Base-by-base conservation (phyloP, 2,113 vertebrate species). In the Calyptommatus sinebrachiatus region DNA sequence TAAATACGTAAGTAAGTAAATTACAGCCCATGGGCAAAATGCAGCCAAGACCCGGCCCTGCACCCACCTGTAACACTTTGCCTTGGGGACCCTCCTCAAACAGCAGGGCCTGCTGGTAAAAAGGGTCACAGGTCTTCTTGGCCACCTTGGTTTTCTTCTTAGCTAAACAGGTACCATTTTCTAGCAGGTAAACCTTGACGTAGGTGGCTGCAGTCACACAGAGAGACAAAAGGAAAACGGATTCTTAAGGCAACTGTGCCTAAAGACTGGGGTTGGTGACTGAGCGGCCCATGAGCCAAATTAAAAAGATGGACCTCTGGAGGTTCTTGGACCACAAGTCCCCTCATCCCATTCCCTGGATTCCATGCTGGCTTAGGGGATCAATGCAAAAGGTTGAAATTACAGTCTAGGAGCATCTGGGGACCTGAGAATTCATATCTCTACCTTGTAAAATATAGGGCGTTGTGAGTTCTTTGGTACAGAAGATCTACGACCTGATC, bases 101-200 rank as follows among this genome's bases (percentile, higher is more conserved):
- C 83, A 98, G 95, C 92, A 99, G 94, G 7, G 96, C 95, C 93
- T 99, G 98, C 92, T 99, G 98, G 93, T 95, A 99, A 5, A 97
- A 95, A 0, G 98, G 98, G 84, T 99, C 97, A 1, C 97, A 96
- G 76, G 91, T 97, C 92, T 96, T 98, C 94, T 98, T 99, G 86
- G 97, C 96, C 75, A 93, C 92, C 95, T 97, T 99, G 79, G 98
- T 99, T 93, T 99, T 99, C 94, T 99, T 99, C 93, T 99, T 99
- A 86, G 98, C 95, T 91, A 99, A 92, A 88, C 98, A 99, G 81
- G 94, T 83, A 0, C 98, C 98, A 0, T 98, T 98, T 92, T 99
- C 98, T 88, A 99, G 86, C 78, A 99, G 93, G 67, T 99, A 99
- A 62, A 97, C 97, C 85, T 99, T 99, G 61, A 99, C 96, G 0